Base-by-base conservation (phyloP, 2,888 invertebrate genomes). In the Tortrix viridana region DNA sequence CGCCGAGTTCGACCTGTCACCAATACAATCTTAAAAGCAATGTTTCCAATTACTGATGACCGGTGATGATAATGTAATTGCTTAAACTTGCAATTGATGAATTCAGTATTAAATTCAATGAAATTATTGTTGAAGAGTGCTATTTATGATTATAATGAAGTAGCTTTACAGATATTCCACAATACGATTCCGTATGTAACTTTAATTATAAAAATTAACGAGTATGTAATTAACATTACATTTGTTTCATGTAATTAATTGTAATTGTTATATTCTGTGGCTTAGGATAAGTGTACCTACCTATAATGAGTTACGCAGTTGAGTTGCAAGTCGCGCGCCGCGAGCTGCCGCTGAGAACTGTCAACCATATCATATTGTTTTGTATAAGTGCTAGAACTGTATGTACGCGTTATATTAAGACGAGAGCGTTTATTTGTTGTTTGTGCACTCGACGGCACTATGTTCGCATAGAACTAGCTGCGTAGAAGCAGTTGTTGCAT, bases 21-120 rank as follows among this genome's bases (percentile, higher is more conserved):
- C 22, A 22, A 37, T 23, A 46, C 19, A 46, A 50, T 56, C 37
- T 43, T 56, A 56, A 62, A 56, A 52, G 50, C 56, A 56, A 62
- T 62, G 50, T 37, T 37, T 50, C 16, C 22, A 50, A 37, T 53
- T 60, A 44, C 48, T 12, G 32, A 32, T 12, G 2, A 22, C 4
- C 4, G 12, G 32, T 32, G 12, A 32, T 12, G 12, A 32, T 32
- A 32, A 32, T 32, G 12, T 32, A 32, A 32, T 32, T 3, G 12
- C 32, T 32, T 32, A 32, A 3, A 49, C 54, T 64, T 22, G 47
- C 53, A 60, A 64, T 60, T 43, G 44, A 56, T 46, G 50, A 74
- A 71, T 82, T 83, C 88, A 89, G 89, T 89, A 89, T 89, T 89
- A 89, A 79, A 75, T 78, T 77, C 79, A 74, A 76, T 78, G 72